phyloP scores from a whole-genome alignment of 2,113 vertebrate species.

The Sula dactylatra region DNA sequence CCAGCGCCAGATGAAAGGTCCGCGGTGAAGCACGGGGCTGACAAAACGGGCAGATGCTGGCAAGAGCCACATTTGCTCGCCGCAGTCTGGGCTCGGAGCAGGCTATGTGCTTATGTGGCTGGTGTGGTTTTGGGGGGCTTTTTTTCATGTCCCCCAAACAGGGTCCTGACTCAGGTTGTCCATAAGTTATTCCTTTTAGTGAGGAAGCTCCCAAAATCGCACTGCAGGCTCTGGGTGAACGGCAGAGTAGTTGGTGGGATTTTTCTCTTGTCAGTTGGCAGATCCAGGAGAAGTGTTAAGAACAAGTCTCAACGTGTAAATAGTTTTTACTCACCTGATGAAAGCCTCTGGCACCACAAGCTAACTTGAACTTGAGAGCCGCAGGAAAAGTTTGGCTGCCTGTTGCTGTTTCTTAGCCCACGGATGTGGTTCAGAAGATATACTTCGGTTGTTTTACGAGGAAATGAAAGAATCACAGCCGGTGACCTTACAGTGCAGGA shows the following conservation, averaged over 20 bases:
- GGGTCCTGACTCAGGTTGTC: background rate
- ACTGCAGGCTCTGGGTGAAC: background rate
- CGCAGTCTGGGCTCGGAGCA: background rate
- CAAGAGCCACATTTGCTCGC: background rate
- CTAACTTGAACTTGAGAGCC: background rate
- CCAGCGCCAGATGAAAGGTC: background rate
- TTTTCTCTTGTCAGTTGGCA: background rate
- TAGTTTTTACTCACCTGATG: background rate
- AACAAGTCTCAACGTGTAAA: background rate
- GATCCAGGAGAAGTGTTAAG: background rate
- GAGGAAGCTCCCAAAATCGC: background rate
- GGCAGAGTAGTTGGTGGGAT: background rate
- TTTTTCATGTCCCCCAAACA: background rate
- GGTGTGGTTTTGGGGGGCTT: background rate
- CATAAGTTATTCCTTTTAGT: background rate
- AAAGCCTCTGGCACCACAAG: background rate
- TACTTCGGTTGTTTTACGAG: background rate
- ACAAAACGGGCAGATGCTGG: background rate
- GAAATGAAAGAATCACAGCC: background rate
- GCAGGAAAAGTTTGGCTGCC: background rate
- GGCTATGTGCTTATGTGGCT: rapidly evolving
- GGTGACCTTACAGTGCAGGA: background rate
- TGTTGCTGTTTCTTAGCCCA: background rate
- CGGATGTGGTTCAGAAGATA: background rate
- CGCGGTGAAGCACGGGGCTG: background rate